Base-by-base conservation (phyloP, 2,797 vertebrate species). In the Arremon brunneinucha region DNA sequence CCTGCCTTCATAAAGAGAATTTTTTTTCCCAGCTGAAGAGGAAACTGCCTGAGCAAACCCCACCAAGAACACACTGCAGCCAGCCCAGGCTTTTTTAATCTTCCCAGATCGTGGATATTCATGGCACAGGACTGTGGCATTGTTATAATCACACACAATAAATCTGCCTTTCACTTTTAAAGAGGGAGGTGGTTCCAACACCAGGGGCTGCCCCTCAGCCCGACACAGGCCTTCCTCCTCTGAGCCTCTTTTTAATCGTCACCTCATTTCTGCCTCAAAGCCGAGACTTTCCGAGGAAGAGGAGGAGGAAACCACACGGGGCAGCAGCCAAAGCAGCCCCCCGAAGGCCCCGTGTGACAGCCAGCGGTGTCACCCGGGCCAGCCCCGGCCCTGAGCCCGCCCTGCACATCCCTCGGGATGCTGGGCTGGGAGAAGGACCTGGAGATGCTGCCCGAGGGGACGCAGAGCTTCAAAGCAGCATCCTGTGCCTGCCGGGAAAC, bases 241-340 rank as follows among this genome's bases (percentile, higher is more conserved):
- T 0, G 5, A 70, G 44, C 50, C 12, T 13, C 20, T 46, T 37
- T 15, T 8, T 34, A 17, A 95, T 93, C 35, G 8, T 79, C 89
- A 95, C 93, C 95, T 55, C 47, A 87, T 94, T 97, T 95, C 87
- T 96, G 93, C 96, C 96, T 96, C 94, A 32, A 92, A 95, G 85
- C 57, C 2, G 17, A 67, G 70, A 39, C 39, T 62, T 79, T 67
- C 63, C 0, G 6, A 82, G 63, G 65, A 50, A 28, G 57, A 88
- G 70, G 81, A 94, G 77, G 63, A 87, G 74, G 90, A 56, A 94
- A 72, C 85, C 79, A 14, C 79, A 28, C 1, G 15, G 81, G 77
- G 65, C 60, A 2, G 21, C 64, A 43, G 81, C 87, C 72, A 34
- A 81, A 26, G 34, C 11, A 5, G 77, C 77, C 74, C 87, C 84